phyloP scores from a whole-genome alignment of 2,888 invertebrate genomes.

The Blastobasis lacticolella region DNA sequence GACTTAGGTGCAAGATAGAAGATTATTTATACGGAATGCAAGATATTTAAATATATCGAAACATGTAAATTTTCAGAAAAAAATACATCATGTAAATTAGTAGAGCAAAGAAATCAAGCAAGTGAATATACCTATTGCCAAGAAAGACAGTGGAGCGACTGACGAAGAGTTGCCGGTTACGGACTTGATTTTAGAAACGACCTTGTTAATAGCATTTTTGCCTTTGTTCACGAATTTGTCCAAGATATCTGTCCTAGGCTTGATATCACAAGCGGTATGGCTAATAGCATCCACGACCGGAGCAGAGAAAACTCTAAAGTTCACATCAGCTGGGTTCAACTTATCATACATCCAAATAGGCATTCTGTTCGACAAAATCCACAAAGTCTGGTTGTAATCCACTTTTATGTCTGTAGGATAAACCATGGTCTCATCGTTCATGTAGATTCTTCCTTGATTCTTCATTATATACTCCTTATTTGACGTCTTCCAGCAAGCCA shows the following conservation, averaged over 20 bases:
- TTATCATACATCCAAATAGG: constrained; percentile 81
- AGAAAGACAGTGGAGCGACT: constrained; percentile 14
- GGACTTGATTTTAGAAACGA: constrained; percentile 36
- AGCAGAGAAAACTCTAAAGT: constrained; percentile 82
- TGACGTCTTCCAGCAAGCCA: constrained; percentile 85
- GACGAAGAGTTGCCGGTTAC: constrained; percentile 18
- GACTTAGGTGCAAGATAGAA: too few relatives aligned
- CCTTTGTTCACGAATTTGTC: constrained; percentile 69
- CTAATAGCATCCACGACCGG: constrained; percentile 80
- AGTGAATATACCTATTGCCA: constrained; percentile 27
- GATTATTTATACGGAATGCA: too few relatives aligned
- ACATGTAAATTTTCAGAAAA: too few relatives aligned
- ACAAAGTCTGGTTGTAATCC: constrained; percentile 79
- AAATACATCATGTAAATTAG: too few relatives aligned
- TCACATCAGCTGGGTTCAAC: constrained; percentile 76
- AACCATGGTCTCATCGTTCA: constrained; percentile 81
- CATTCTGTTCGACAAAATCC: constrained; percentile 83
- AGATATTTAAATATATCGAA: too few relatives aligned
- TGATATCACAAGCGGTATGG: constrained; percentile 81
- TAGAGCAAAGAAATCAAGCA: constrained; percentile 18
- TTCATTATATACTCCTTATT: constrained; percentile 79
- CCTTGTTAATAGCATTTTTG: constrained; percentile 54
- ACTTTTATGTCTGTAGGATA: constrained; percentile 87
- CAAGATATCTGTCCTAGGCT: constrained; percentile 70
- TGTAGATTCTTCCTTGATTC: constrained; percentile 81